Percentiles rank a stretch among this genome's conserved stretches.
Evolutionary conservation across 1,140 invertebrate species (phyloP).

Genomic region (Pseudomyrmex flavicornis): DNA sequence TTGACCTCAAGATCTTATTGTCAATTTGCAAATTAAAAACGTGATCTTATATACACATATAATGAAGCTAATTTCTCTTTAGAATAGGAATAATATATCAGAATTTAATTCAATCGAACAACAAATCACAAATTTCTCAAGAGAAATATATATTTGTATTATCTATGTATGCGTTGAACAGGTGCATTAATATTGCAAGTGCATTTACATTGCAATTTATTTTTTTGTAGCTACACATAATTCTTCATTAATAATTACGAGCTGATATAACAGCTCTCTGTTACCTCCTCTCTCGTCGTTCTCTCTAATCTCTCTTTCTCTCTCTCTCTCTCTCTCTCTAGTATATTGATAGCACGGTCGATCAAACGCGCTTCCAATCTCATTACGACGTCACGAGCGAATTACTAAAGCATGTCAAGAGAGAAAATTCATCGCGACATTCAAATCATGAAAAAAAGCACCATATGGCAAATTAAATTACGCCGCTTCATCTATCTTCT

Average conservation of each 20-base stretch:
- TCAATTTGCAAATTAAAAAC: slow-evolving; percentile 27
- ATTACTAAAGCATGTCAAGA: slow-evolving; percentile 27
- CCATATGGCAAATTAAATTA: slow-evolving; percentile 45
- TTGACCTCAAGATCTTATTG: background rate
- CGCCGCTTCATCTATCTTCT: slow-evolving; percentile 26
- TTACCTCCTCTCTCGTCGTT: background rate
- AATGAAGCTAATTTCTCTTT: background rate
- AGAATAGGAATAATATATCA: slow-evolving; percentile 4
- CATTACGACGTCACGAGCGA: slow-evolving; percentile 41
- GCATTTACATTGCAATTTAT: slow-evolving; percentile 16
- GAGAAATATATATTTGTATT: slow-evolving; percentile 23
- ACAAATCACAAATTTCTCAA: background rate
- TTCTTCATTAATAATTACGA: slow-evolving; percentile 37
- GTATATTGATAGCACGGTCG: slow-evolving; percentile 67
- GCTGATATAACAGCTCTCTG: background rate
- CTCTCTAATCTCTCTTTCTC: slow-evolving; percentile 54
- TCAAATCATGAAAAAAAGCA: slow-evolving; percentile 43
- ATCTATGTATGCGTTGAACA: slow-evolving; percentile 2
- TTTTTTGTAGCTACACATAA: slow-evolving; percentile 23
- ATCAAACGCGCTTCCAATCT: slow-evolving; percentile 59
- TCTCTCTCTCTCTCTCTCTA: slow-evolving; percentile 56
- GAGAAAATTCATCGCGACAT: slow-evolving; percentile 45
- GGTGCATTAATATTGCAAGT: slow-evolving; percentile 33
- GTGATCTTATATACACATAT: background rate
- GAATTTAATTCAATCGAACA: slow-evolving; percentile 21